These are phyloP conservation scores for Imbricaverruca yamaguchii DNA, from an alignment of 2,888 invertebrate genomes.

Conservation along the genomic window DNA sequence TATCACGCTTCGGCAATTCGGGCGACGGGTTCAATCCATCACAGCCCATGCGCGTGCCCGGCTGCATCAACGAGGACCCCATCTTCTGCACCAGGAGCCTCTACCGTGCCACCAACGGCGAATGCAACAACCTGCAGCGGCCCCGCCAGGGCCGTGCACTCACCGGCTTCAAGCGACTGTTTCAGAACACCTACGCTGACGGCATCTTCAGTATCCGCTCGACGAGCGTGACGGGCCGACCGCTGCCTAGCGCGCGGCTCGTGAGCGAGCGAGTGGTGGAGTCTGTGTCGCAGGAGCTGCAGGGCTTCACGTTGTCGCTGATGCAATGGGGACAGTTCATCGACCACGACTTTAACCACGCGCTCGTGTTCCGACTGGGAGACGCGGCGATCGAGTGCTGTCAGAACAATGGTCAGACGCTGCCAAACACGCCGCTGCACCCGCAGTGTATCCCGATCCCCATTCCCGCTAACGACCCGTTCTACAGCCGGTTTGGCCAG, in stretches of 20 bases:
- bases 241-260: slow-evolving; percentile 36
- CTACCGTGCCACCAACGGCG: not conserved
- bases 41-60: not conserved
- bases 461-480: slow-evolving; percentile 32
- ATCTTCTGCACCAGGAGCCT: not conserved
- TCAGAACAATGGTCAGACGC: not conserved
- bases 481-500: slow-evolving; percentile 34
- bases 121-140: slow-evolving; percentile 14
- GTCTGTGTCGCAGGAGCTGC: slow-evolving; percentile 26
- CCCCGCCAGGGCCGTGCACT: not conserved
- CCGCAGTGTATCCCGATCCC: slow-evolving; percentile 31
- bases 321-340: slow-evolving; percentile 34
- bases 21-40: not conserved
- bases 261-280: slow-evolving; percentile 29
- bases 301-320: slow-evolving; percentile 29
- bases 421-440: slow-evolving; percentile 21
- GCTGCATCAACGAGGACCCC: not conserved
- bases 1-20: not conserved
- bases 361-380: slow-evolving; percentile 30
- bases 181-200: not conserved
- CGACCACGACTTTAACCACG: slow-evolving; percentile 32
- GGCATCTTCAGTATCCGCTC: not conserved
- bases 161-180: slow-evolving; percentile 12
- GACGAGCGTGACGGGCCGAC: slow-evolving; percentile 31
- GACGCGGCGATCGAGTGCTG: slow-evolving; percentile 31